phyloP scores from a whole-genome alignment of 2,113 vertebrate genomes.

The Mellivora capensis region DNA sequence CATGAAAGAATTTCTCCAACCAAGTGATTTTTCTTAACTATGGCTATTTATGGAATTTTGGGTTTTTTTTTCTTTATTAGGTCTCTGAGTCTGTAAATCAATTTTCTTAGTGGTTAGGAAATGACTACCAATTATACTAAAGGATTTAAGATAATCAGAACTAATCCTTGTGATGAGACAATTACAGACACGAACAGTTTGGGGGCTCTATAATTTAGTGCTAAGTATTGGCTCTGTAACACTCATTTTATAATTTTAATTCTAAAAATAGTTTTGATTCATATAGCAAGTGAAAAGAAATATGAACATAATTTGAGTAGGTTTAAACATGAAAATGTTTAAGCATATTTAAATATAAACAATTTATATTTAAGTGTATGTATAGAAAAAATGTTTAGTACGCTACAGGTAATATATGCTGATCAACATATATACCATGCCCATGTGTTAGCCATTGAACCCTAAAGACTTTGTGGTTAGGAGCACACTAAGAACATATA shows the following conservation, averaged over 20 bases:
- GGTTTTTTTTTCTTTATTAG: conserved; percentile 55
- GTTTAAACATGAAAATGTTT: conserved; percentile 36
- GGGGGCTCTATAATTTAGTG: background rate
- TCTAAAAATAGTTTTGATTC: conserved; percentile 2
- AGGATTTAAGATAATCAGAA: conserved; percentile 10
- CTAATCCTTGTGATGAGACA: background rate
- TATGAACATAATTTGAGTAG: background rate
- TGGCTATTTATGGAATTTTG: background rate
- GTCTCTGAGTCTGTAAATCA: conserved; percentile 5
- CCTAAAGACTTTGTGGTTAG: background rate
- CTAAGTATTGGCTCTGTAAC: background rate
- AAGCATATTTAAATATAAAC: conserved; percentile 9
- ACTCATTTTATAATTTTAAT: conserved; percentile 34
- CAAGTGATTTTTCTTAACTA: conserved; percentile 33
- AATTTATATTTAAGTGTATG: background rate
- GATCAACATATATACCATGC: background rate
- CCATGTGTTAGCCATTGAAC: background rate
- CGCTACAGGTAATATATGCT: background rate
- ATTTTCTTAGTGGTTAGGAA: conserved; percentile 42
- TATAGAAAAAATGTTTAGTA: background rate
- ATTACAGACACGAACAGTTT: conserved; percentile 14
- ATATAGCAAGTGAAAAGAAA: background rate
- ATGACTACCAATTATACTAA: conserved; percentile 30
- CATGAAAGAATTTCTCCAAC: conserved; percentile 2
- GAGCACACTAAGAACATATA: background rate